Evolutionary conservation across 2,113 vertebrate species (phyloP), one percentile per base, ranked within the genome.

Genomic region (Pampusana beccarii): DNA sequence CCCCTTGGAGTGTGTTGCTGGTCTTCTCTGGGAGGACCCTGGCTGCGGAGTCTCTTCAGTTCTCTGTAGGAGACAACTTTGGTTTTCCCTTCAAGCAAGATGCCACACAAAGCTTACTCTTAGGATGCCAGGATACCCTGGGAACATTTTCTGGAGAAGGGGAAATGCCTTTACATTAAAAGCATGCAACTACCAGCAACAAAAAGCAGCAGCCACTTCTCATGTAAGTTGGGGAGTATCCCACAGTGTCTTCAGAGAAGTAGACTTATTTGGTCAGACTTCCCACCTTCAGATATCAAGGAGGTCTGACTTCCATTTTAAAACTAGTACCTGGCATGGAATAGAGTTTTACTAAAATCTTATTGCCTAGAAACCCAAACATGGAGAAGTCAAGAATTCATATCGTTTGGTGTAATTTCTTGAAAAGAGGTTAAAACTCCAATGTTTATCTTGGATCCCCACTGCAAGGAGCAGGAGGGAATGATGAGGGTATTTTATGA

Each of bases 321-420:
- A 90, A 96, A 86, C 81, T 61, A 65, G n/a, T 90, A 95, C 88
- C 64, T 97, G 92, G 61, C 7, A 3, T 77, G 74, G 66, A 60
- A 36, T 61, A 70, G 44, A 65, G 66, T 93, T 94, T 34, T 82
- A 61, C 33, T 79, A 21, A 88, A 91, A 33, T 77, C 90, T 88
- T 96, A 88, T 74, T 96, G 96, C 93, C 78, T 95, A 85, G 96
- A 96, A 96, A 96, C 85, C 81, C 86, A 88, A 79, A 92, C 90
- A 87, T 25, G 81, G 90, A 90, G 81, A 78, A 93, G 78, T 81
- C 26, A 57, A 94, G 84, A 90, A 88, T 96, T 97, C 61, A 10
- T 23, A 48, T 92, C 0, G 0, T 77, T 93, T 88, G 73, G 90
- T 92, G 60, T 95, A 88, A 78, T 93, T 97, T 92, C 86, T 96